These are phyloP conservation scores for Talpa occidentalis DNA, from an alignment of 2,113 vertebrate genomes.

Conservation along the genomic window DNA sequence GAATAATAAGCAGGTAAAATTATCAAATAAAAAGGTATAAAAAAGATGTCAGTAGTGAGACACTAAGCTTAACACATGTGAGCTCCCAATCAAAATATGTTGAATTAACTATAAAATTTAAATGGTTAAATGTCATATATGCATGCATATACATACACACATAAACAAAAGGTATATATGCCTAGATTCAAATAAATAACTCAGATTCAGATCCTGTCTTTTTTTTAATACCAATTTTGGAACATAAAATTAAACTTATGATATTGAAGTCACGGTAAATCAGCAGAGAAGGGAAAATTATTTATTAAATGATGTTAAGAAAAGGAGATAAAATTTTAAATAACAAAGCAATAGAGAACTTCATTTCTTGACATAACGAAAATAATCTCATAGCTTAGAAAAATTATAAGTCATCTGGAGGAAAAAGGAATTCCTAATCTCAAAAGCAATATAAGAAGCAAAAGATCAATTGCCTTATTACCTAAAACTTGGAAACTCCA, in stretches of 20 bases:
- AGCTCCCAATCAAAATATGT: background rate
- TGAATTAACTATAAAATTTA: background rate
- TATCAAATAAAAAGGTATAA: background rate
- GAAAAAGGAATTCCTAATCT: background rate
- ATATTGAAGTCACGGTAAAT: background rate
- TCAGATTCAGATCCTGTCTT: background rate
- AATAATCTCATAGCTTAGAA: background rate
- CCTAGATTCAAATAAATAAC: conserved; percentile 11
- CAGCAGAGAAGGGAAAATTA: background rate
- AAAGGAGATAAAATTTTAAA: background rate
- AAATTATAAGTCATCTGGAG: background rate
- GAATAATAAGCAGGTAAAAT: background rate
- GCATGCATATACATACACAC: background rate
- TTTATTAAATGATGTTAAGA: background rate
- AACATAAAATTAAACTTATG: background rate
- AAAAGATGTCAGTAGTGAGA: background rate
- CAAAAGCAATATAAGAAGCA: conserved; percentile 4
- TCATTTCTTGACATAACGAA: background rate
- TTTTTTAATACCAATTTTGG: background rate
- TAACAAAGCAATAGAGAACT: background rate
- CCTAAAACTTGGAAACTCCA: background rate
- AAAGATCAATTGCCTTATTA: background rate
- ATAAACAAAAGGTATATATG: background rate
- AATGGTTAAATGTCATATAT: background rate
- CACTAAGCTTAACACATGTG: background rate